These are phyloP conservation scores for Chlorops oryzae DNA, from an alignment of 1,140 invertebrate genomes.

Conservation along the genomic window DNA sequence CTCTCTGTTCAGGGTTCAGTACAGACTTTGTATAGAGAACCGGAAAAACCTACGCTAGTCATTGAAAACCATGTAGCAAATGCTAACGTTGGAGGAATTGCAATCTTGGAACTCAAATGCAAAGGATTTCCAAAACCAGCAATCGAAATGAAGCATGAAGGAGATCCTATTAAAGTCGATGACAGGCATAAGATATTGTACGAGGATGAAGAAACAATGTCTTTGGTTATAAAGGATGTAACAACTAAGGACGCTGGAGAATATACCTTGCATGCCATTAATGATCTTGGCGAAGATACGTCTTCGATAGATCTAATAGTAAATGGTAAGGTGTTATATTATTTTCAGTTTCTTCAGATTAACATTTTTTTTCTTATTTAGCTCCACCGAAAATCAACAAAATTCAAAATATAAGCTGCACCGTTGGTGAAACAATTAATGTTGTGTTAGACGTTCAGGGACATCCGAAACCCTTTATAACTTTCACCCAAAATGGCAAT, in stretches of 20 bases:
- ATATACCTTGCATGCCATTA: conserved; percentile 78
- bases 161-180: conserved; percentile 71
- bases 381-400: conserved; percentile 75
- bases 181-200: conserved; percentile 79
- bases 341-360: neutral
- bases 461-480: conserved; percentile 70
- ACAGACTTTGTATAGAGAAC: conserved; percentile 72
- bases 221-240: conserved; percentile 85
- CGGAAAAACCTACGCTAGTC: conserved; percentile 69
- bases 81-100: conserved; percentile 76
- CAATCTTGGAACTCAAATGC: conserved; percentile 90
- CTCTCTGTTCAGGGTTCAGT: conserved; percentile 83
- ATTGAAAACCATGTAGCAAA: conserved; percentile 69
- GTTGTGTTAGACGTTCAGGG: conserved; percentile 79
- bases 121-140: conserved; percentile 91
- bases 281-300: conserved; percentile 79
- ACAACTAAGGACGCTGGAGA: conserved; percentile 73
- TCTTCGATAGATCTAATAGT: conserved; percentile 70
- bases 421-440: conserved; percentile 61
- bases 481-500: conserved; percentile 82
- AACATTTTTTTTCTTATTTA: conserved; percentile 9
- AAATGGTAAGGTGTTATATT: conserved; percentile 50
- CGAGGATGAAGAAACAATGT: conserved; percentile 87
- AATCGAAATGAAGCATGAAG: conserved; percentile 83
- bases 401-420: conserved; percentile 65